phyloP scores from a whole-genome alignment of 64 coral and sea anemone genomes.

The Trachythela sp. region DNA sequence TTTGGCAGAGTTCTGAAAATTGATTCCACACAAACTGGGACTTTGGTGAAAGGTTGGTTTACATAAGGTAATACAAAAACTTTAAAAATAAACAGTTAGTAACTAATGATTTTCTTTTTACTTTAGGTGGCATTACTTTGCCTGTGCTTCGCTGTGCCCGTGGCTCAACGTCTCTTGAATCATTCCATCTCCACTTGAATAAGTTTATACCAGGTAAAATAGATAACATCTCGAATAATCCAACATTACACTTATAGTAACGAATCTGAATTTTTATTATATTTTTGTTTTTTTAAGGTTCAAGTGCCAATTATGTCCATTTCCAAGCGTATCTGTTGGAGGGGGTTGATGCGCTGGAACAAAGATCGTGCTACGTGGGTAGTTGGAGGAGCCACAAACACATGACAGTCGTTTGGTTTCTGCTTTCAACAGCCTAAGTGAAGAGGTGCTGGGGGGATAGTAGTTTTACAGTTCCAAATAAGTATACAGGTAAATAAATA shows the following conservation, averaged over 20 bases:
- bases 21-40: too few species aligned
- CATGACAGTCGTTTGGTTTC: not conserved
- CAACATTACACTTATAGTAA: not conserved
- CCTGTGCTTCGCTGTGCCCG: not conserved
- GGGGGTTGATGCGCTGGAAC: not conserved
- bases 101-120: not conserved
- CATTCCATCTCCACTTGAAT: constrained; percentile 28
- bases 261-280: not conserved
- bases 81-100: not conserved
- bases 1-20: not conserved
- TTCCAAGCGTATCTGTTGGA: not conserved
- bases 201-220: constrained; percentile 21
- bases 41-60: not conserved
- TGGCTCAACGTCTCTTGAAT: constrained; percentile 15
- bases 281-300: not conserved
- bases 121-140: not conserved
- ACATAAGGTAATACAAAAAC: not conserved
- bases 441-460: not conserved
- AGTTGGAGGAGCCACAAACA: not conserved
- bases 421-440: not conserved
- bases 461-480: not conserved
- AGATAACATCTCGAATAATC: not conserved
- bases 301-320: not conserved
- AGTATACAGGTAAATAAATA: constrained; percentile 13
- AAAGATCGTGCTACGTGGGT: not conserved